Conservation (phyloP, 2,888 invertebrate species). For the Andrena chrysosceles region DNA sequence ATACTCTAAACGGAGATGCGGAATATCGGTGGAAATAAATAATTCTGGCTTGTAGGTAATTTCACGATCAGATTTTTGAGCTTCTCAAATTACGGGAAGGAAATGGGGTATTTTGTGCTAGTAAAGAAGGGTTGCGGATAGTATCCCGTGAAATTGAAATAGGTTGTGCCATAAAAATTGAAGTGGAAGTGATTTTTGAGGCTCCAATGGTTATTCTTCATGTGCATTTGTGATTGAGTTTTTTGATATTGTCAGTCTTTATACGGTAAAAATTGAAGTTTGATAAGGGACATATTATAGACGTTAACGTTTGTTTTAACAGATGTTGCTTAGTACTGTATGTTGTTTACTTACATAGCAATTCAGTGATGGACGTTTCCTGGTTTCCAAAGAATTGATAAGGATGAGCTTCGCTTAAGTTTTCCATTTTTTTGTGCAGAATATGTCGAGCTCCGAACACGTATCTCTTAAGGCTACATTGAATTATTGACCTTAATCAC, state of each 20-base stretch:
- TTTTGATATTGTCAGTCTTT: not conserved
- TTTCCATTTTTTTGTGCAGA: constrained; percentile 10
- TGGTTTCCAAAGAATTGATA: not conserved
- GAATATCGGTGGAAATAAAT: no score
- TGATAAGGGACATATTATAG: not conserved
- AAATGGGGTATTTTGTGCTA: no score
- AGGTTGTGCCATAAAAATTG: no score
- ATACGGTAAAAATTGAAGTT: not conserved
- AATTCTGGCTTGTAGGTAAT: no score
- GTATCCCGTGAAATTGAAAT: no score
- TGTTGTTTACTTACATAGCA: not conserved
- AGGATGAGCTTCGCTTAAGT: not conserved
- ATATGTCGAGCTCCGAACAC: not conserved
- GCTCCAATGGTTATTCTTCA: not conserved
- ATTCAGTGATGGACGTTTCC: not conserved
- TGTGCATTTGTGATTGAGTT: not conserved
- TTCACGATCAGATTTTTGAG: no score
- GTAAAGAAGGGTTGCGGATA: no score
- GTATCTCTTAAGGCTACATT: constrained; percentile 35
- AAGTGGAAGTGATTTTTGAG: not conserved
- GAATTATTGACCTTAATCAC: constrained; percentile 61
- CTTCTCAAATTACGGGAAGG: no score
- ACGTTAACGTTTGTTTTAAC: not conserved
- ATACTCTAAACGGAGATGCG: no score
- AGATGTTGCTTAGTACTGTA: not conserved